Conservation (phyloP, 2,888 invertebrate genomes). For the Sialis fuliginosa region DNA sequence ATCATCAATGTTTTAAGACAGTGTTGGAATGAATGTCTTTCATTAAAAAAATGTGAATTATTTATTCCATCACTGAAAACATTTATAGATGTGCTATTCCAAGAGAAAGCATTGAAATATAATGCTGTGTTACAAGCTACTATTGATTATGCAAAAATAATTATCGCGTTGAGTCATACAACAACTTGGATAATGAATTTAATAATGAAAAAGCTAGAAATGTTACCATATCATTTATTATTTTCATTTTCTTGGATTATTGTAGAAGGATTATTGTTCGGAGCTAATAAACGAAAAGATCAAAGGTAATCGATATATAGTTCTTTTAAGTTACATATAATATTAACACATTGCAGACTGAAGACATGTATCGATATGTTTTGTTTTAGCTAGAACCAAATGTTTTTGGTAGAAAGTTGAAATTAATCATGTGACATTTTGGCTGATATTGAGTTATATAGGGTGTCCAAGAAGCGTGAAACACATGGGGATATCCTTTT, state of each 20-base stretch:
- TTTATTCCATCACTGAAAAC: conserved; percentile 26
- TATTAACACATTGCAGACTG: conserved; percentile 14
- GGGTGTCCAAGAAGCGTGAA: no score
- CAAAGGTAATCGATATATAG: conserved; percentile 25
- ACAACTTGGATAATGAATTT: conserved; percentile 23
- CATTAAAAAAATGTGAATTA: conserved; percentile 29
- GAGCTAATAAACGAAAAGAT: conserved; percentile 32
- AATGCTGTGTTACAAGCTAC: conserved; percentile 2
- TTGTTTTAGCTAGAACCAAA: no score
- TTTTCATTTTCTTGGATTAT: conserved; percentile 25
- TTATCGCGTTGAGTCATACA: conserved; percentile 24
- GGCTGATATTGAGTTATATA: no score
- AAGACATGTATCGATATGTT: no score
- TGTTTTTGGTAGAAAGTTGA: no score
- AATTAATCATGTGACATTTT: no score
- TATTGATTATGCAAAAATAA: conserved; percentile 15
- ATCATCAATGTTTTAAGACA: conserved; percentile 17
- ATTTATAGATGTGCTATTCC: conserved; percentile 22
- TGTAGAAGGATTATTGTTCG: conserved; percentile 29
- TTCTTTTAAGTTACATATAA: neutral
- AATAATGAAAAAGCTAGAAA: conserved; percentile 16
- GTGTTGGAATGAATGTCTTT: conserved; percentile 26
- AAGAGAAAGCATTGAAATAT: conserved; percentile 2
- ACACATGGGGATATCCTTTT: no score
- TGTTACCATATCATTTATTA: neutral